These are phyloP conservation scores for Drosophila orena DNA, from an alignment of 1,140 invertebrate genomes.

Conservation along the genomic window DNA sequence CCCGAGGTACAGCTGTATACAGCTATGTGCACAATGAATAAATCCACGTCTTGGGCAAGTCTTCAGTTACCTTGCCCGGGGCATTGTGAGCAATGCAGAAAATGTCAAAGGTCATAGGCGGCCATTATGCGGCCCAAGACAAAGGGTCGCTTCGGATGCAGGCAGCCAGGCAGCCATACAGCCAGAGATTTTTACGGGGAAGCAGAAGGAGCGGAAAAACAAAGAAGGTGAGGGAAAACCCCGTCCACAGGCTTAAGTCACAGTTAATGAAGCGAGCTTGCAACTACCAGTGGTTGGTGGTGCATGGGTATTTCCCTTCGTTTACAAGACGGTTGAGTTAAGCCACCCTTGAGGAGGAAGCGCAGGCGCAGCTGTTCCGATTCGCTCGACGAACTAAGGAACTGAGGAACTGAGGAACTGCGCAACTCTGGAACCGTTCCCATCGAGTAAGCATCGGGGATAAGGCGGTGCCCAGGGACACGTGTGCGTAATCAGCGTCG, in stretches of 20 bases:
- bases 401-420: slow-evolving; percentile 3
- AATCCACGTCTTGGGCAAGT: slow-evolving; percentile 45
- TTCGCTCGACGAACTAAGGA: slow-evolving; percentile 58
- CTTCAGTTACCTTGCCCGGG: slow-evolving; percentile 44
- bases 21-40: slow-evolving; percentile 40
- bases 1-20: slow-evolving; percentile 27
- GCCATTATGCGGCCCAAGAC: slow-evolving; percentile 50
- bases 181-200: slow-evolving; percentile 29
- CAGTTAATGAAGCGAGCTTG: slow-evolving; percentile 55
- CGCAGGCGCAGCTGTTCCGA: slow-evolving; percentile 66
- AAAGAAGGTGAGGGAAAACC: slow-evolving; percentile 35
- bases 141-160: slow-evolving; percentile 25
- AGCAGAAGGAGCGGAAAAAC: slow-evolving; percentile 14
- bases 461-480: slow-evolving; percentile 28
- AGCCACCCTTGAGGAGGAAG: slow-evolving; percentile 64
- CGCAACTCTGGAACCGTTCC: slow-evolving; percentile 48
- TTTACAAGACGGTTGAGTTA: slow-evolving; percentile 16
- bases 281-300: slow-evolving; percentile 27
- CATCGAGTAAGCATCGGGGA: slow-evolving; percentile 38
- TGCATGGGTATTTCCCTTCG: slow-evolving; percentile 48
- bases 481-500: slow-evolving; percentile 66
- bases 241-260: slow-evolving; percentile 51
- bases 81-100: slow-evolving; percentile 58
- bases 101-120: slow-evolving; percentile 79
- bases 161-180: not conserved